A percentile compares a stretch with the other conserved stretches of the same genome.
Conservation (phyloP, 2,113 vertebrate species). For the Syngnathus floridae region DNA sequence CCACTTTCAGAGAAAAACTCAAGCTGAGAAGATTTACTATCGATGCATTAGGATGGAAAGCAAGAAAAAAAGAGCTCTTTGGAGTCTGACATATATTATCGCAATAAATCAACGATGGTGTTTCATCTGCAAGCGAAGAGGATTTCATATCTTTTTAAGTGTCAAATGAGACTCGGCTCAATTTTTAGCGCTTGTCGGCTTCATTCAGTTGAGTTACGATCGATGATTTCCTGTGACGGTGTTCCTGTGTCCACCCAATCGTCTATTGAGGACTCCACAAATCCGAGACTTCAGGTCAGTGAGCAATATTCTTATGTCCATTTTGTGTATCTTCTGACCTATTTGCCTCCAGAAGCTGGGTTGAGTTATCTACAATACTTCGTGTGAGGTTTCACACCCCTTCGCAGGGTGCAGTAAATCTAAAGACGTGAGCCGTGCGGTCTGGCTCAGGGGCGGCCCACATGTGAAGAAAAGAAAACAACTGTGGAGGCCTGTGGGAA, state of each 20-base stretch:
- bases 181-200: slow-evolving; percentile 26
- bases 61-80: slow-evolving; percentile 22
- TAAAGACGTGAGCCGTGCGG: slow-evolving; percentile 20
- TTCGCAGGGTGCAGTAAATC: slow-evolving; percentile 33
- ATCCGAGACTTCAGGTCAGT: background rate
- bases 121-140: slow-evolving; percentile 14
- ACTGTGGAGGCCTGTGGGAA: slow-evolving; percentile 18
- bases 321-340: background rate
- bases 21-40: slow-evolving; percentile 24
- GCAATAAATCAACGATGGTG: slow-evolving; percentile 27
- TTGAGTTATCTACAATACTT: slow-evolving; percentile 24
- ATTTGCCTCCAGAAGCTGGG: slow-evolving; percentile 14
- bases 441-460: slow-evolving; percentile 30
- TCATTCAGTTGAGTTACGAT: slow-evolving; percentile 34
- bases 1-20: slow-evolving; percentile 23
- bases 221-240: slow-evolving; percentile 9
- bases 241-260: background rate
- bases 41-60: slow-evolving; percentile 15
- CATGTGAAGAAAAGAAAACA: slow-evolving; percentile 16
- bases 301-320: background rate
- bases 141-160: slow-evolving; percentile 18
- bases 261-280: slow-evolving; percentile 45
- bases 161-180: slow-evolving; percentile 22
- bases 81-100: slow-evolving; percentile 12
- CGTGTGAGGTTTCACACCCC: slow-evolving; percentile 35